These are phyloP conservation scores for Agrotis ipsilon DNA, from an alignment of 2,888 invertebrate species.

Conservation along the genomic window DNA sequence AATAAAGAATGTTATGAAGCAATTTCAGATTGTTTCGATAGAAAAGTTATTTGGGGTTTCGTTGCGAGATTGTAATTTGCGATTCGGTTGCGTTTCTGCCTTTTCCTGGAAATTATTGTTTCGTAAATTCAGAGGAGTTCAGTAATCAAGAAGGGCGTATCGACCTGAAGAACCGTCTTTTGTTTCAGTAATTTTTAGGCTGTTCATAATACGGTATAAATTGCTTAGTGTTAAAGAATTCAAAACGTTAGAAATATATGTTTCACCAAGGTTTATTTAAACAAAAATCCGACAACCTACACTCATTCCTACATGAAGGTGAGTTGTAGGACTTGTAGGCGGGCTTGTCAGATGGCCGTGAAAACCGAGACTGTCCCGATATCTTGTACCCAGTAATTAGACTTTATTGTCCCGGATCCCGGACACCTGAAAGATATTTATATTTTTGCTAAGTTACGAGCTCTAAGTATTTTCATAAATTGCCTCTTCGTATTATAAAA, in stretches of 20 bases:
- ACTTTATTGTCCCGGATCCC: too few relatives aligned
- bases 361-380: too few relatives aligned
- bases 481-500: too few relatives aligned
- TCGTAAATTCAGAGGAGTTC: not conserved
- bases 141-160: constrained; percentile 5
- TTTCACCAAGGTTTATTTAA: too few relatives aligned
- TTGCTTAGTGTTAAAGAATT: not conserved
- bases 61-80: constrained; percentile 23
- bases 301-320: too few relatives aligned
- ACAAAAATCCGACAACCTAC: too few relatives aligned
- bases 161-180: not conserved
- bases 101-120: constrained; percentile 18
- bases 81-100: constrained; percentile 28
- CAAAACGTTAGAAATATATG: not conserved
- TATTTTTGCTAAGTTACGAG: too few relatives aligned
- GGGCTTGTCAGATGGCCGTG: too few relatives aligned
- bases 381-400: too few relatives aligned
- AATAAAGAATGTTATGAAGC: constrained; percentile 17
- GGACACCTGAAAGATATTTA: too few relatives aligned
- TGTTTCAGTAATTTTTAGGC: not conserved
- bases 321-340: not conserved
- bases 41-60: constrained; percentile 27
- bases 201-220: not conserved
- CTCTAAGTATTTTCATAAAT: too few relatives aligned
- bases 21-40: constrained; percentile 29